Base-by-base conservation (phyloP, 2,888 invertebrate species). In the Meiosimyza decipiens region DNA sequence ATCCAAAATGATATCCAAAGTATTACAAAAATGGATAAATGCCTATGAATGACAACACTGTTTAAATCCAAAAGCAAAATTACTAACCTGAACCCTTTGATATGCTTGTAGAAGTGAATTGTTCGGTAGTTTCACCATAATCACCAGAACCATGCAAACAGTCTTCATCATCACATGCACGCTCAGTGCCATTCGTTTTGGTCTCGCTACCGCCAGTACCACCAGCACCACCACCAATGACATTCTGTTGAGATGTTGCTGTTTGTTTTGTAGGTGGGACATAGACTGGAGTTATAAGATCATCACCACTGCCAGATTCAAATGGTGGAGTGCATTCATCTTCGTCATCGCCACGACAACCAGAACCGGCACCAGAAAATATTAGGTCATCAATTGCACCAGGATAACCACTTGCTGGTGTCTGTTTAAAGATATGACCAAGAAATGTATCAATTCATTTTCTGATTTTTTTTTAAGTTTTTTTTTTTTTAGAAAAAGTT, bases 211-310 rank as follows among this genome's bases (percentile, higher is more conserved):
- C 79, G 33, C 81, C 81, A 40, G 9, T 9, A 40, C 9, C 40
- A 40, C 40, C 40, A 40, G 3, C 40, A 7, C 40, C 40, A 40
- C 40, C 40, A 54, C 75, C 28, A 4, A 28, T 77, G 82, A 86
- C 1, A 84, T 84, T 67, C 87, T 81, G 80, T 40, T 40, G 40
- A 40, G 40, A 40, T 51, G 88, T 90, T 1, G 92, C 91, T 12
- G 92, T 92, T 15, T 93, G 93, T 79, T 91, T 89, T 50, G 93
- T 92, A 2, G 95, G 93, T 1, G 95, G 95, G 15, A 95, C 93
- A 85, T 95, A 96, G 1, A 97, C 95, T 0, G 97, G 96, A 1
- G 96, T 97, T 78, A 97, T 96, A 71, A 98, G 91, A 84, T 97
- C 97, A 84, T 97, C 97, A 76, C 95, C 95, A 57, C 94, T 93